Base-by-base conservation (phyloP, 1,140 invertebrate genomes). In the Drosophila pandora region DNA sequence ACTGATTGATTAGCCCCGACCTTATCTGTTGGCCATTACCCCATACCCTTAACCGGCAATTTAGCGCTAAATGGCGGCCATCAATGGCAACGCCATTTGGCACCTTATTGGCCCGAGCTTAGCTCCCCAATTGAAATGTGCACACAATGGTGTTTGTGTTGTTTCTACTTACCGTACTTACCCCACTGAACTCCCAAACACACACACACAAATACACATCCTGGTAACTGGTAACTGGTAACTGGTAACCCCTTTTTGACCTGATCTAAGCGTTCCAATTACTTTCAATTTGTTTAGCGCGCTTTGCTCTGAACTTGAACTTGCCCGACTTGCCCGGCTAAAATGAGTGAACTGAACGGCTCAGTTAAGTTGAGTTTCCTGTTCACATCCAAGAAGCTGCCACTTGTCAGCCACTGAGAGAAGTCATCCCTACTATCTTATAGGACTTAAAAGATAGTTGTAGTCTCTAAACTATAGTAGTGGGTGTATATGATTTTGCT, bases 261-360 rank as follows among this genome's bases (percentile, higher is more conserved):
- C 48, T 48, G 49, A 54, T 55, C 56, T 67, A 74, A 75, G 73
- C 73, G 65, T 75, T 76, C 60, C 72, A 76, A 76, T 76, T 76
- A 69, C 72, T 76, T 76, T 69, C 74, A 76, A 76, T 76, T 69
- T 76, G 72, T 69, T 67, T 57, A 43, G 54, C 71, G 70, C 62
- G 62, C 62, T 59, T 58, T 47, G 50, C 62, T 52, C 47, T 61
- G 72, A 76, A 76, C 74, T 76, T 76, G 72, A 69, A 69, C 74
- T 74, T 54, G 39, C 50, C 21, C 32, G n/a, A 49, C 30, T 37
- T 23, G n/a, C n/a, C n/a, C n/a, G 22, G 32, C 47, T 10, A 60
- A 50, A 60, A 50, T 60, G 58, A 60, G 21, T 59, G 17, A 48
- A 30, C 12, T n/a, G 32, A 43, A 43, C 41, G 34, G 61, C 43